Percentiles rank a stretch among this genome's conserved stretches.
Evolutionary conservation across 2,888 invertebrate genomes (phyloP).

Genomic region (Syritta pipiens): DNA sequence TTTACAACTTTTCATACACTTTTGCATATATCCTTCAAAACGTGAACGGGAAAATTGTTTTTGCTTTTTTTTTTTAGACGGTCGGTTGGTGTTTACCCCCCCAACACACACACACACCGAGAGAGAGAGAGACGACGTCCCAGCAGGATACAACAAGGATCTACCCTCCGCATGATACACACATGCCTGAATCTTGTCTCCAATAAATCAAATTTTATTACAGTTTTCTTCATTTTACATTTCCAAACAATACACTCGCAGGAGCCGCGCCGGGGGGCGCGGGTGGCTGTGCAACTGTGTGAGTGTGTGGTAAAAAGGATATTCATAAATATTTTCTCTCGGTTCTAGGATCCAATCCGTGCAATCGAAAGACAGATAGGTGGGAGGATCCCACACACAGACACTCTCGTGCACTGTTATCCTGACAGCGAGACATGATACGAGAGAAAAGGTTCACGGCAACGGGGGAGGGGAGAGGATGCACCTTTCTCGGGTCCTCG

Average conservation of each 20-base stretch:
- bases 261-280: background rate
- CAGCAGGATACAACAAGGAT: conserved; percentile 64
- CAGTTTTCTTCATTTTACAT: conserved; percentile 79
- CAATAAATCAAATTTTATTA: conserved; percentile 80
- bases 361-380: conserved; percentile 68
- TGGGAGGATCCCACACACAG: conserved; percentile 55
- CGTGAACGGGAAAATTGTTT: conserved; percentile 59
- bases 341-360: conserved; percentile 69
- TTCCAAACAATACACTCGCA: conserved; percentile 66
- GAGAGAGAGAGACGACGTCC: conserved; percentile 39
- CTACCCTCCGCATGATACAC: conserved; percentile 66
- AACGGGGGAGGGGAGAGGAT: conserved; percentile 22
- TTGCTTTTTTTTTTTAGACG: conserved; percentile 9
- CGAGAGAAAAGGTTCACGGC: conserved; percentile 58
- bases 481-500: conserved; percentile 43
- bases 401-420: conserved; percentile 33
- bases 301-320: no score
- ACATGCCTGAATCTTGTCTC: conserved; percentile 79
- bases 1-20: conserved; percentile 68
- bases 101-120: conserved; percentile 1
- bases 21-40: conserved; percentile 69
- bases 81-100: background rate
- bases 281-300: conserved; percentile 8
- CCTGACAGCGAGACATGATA: conserved; percentile 68
- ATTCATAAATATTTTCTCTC: conserved; percentile 70